Base-by-base conservation (phyloP, 2,888 invertebrate genomes). In the Steinernema carpocapsae region DNA sequence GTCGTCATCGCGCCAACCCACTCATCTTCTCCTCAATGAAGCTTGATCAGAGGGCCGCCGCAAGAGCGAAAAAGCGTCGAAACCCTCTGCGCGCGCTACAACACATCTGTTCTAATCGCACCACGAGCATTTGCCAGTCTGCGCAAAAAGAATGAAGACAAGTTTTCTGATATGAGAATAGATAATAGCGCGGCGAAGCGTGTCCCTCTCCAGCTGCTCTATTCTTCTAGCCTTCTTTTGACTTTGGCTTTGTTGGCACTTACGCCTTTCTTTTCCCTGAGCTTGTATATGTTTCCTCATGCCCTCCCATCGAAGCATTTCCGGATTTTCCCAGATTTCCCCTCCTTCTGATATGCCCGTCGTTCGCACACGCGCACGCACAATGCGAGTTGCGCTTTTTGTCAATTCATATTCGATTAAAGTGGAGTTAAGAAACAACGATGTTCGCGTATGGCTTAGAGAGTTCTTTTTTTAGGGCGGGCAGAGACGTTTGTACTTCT, bases 361-460 rank as follows among this genome's bases (percentile, higher is more conserved):
- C 37, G 37, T 37, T 37, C 37, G 37, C 37, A 3, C 37, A 3
- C 37, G 37, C 3, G 37, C 37, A 10, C 37, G 37, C 37, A 37
- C 37, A 37, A 37, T 37, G 37, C 37, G 37, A 37, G 17, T 64
- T 17, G 64, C 37, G 64, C 17, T 64, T 32, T 64, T 17, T 26
- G 64, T 64, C 64, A 32, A 64, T 64, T 64, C 64, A 64, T 64
- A 64, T 64, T 64, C 64, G 64, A 64, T 64, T 64, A 64, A 48
- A 48, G 14, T 14, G 19, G 48, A 14, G 19, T 48, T 19, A 48
- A 48, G 19, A n/a, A 4, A 48, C 48, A 48, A 48, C 48, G 19
- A 48, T 19, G 17, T 19, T 48, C 17, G n/a, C 48, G 43, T 19
- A 14, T 48, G 4, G 4, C 48, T 19, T 19, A 14, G 17, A 10